Evolutionary conservation across 2,888 invertebrate genomes (phyloP), one percentile per base, ranked within the genome.

Genomic region (Folsomia manolachei): DNA sequence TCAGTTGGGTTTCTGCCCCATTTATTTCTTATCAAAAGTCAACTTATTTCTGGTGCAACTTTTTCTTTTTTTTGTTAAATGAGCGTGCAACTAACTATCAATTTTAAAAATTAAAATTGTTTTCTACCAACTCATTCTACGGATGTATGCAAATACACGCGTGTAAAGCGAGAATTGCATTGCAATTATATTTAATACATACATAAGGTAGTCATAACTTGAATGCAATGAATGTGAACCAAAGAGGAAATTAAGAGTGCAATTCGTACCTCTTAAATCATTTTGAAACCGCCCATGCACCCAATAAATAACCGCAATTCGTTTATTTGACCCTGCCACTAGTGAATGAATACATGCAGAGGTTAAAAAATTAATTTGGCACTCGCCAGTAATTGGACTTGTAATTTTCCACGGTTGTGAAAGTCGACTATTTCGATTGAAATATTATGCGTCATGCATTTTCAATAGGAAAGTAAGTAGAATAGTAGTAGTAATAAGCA

Each of bases 401-500:
- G 70, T 71, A 78, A 78, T 78, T 78, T 77, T 78, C 78, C 78
- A 78, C 77, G 78, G 74, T 74, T 74, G 60, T 78, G 78, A 71
- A 72, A 71, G 27, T 56, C 63, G 19, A 74, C 75, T 78, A 78
- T 78, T 75, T 71, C 68, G 73, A 75, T 77, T 72, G 69, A 67
- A 26, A 27, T 63, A 63, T 63, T n/a, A 64, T 64, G 39, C 39
- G 39, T 39, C 39, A 39, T 39, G 4, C 14, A 39, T 39, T 39
- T 39, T 39, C 39, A 65, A 70, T 61, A 27, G 19, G 27, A 26
- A 69, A 24, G 21, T 27, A 66, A 21, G 51, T 14, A 65, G 69
- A 71, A 69, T 69, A 66, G 69, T 61, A 71, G 62, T 64, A 65
- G 39, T 19, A 51, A 66, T 52, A 51, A 18, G 52, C 51, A 39